Evolutionary conservation across 2,113 vertebrate genomes (phyloP).

Genomic region (Gulo gulo): DNA sequence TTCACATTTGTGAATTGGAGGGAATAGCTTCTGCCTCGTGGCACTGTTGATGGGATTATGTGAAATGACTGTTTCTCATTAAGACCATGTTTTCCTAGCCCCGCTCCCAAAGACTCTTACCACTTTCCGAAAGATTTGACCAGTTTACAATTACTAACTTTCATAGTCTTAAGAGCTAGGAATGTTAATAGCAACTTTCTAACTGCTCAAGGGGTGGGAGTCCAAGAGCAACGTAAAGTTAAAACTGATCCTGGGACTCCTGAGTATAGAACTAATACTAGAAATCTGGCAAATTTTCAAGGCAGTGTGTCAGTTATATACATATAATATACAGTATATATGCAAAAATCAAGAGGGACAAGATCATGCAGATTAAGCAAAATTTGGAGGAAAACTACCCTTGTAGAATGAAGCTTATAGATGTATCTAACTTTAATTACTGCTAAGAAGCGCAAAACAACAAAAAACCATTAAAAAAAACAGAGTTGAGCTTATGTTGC

Average conservation of each 20-base stretch:
- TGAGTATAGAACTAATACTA: not conserved
- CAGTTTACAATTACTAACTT: not conserved
- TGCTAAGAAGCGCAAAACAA: not conserved
- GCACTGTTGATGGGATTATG: slow-evolving; percentile 1
- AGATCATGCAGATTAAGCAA: not conserved
- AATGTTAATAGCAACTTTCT: not conserved
- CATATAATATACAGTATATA: not conserved
- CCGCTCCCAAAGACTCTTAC: not conserved
- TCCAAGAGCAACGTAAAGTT: not conserved
- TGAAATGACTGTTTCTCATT: not conserved
- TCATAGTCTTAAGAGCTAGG: slow-evolving; percentile 15
- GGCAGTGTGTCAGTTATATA: not conserved
- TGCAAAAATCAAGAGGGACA: not conserved
- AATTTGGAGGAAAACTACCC: not conserved
- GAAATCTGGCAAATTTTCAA: not conserved
- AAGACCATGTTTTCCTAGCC: not conserved
- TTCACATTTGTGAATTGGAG: not conserved
- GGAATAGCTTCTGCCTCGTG: not conserved
- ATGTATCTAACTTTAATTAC: slow-evolving; percentile 5
- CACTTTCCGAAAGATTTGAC: not conserved
- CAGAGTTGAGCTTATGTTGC: not conserved
- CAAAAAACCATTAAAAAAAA: not conserved
- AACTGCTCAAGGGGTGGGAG: not conserved
- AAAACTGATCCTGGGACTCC: not conserved
- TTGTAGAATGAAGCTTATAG: not conserved